These are phyloP conservation scores for Drosophila mettleri DNA, from an alignment of 2,888 invertebrate genomes.

Conservation along the genomic window DNA sequence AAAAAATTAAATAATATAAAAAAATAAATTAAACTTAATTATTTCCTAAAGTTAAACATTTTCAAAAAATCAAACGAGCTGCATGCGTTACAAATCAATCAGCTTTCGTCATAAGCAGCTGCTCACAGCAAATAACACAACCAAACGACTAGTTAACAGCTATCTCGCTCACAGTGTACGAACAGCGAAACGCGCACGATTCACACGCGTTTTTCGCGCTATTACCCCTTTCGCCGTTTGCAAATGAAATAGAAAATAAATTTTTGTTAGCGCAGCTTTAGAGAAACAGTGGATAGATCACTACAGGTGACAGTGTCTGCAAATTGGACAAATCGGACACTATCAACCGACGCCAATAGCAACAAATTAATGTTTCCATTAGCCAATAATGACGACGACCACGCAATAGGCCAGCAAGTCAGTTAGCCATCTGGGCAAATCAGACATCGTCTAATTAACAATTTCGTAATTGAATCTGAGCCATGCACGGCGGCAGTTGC, in stretches of 20 bases:
- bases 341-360: slow-evolving; percentile 29
- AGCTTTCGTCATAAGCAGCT: slow-evolving; percentile 37
- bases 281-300: slow-evolving; percentile 30
- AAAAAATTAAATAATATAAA: too few species aligned
- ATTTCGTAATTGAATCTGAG: slow-evolving; percentile 70
- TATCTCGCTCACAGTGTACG: slow-evolving; percentile 16
- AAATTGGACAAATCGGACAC: slow-evolving; percentile 27
- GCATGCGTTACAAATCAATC: slow-evolving; percentile 15
- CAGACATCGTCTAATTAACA: slow-evolving; percentile 63
- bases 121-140: slow-evolving; percentile 43
- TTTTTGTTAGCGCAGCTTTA: slow-evolving; percentile 8
- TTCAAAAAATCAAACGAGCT: not conserved
- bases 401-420: slow-evolving; percentile 46
- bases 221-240: slow-evolving; percentile 1
- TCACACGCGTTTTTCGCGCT: slow-evolving; percentile 32
- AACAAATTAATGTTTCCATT: slow-evolving; percentile 59
- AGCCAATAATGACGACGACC: slow-evolving; percentile 46
- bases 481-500: slow-evolving; percentile 26
- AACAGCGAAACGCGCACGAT: slow-evolving; percentile 17
- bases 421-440: slow-evolving; percentile 23
- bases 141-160: slow-evolving; percentile 20
- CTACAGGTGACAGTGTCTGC: slow-evolving; percentile 16
- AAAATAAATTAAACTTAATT: too few species aligned
- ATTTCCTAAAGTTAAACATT: not conserved
- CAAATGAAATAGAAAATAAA: slow-evolving; percentile 4